These are phyloP conservation scores for Rutpela maculata DNA, from an alignment of 2,888 invertebrate species.

Conservation along the genomic window DNA sequence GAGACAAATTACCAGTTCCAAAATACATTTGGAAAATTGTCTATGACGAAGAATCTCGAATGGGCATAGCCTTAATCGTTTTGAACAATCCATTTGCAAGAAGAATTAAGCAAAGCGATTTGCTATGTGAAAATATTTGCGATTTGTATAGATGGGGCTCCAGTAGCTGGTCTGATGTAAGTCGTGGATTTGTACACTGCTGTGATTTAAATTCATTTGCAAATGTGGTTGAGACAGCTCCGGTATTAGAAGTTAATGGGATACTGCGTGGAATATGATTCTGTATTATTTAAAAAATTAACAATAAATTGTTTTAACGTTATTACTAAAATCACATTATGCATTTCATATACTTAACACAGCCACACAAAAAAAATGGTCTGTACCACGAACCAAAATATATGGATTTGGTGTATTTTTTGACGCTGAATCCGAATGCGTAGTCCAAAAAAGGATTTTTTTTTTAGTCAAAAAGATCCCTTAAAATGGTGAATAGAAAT, in stretches of 20 bases:
- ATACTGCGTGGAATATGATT: constrained; percentile 39
- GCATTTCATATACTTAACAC: too few species aligned
- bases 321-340: too few species aligned
- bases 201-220: constrained; percentile 70
- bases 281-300: too few species aligned
- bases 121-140: constrained; percentile 71
- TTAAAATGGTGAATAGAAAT: too few species aligned
- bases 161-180: constrained; percentile 59
- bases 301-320: too few species aligned
- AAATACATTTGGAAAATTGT: constrained; percentile 75
- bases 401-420: too few species aligned
- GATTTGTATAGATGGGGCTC: constrained; percentile 66
- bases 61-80: constrained; percentile 75
- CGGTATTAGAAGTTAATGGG: constrained; percentile 59
- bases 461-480: too few species aligned
- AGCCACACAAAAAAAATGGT: too few species aligned
- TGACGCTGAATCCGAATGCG: too few species aligned
- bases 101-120: constrained; percentile 52
- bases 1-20: constrained; percentile 71
- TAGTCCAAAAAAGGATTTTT: too few species aligned
- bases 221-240: constrained; percentile 48
- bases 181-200: constrained; percentile 71
- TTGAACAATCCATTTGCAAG: constrained; percentile 75
- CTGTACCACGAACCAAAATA: too few species aligned
- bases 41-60: constrained; percentile 67